Evolutionary conservation across 2,888 invertebrate genomes (phyloP).

Genomic region (Monopis laevigella): DNA sequence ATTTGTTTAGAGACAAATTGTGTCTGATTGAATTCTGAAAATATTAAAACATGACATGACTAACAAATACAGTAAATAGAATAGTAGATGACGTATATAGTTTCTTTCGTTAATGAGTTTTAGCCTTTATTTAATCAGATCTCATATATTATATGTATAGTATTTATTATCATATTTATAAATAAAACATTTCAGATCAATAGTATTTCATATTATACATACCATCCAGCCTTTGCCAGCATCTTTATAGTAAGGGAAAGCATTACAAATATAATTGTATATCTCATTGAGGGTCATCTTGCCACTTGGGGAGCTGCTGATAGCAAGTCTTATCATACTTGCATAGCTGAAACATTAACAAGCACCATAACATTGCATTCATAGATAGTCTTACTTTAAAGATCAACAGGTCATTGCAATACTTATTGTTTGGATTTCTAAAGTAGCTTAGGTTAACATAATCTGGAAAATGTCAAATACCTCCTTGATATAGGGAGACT

Average conservation of each 20-base stretch:
- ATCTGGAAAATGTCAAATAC: too few species aligned
- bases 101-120: too few species aligned
- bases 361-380: too few species aligned
- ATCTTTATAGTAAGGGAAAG: slow-evolving; percentile 76
- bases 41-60: slow-evolving; percentile 1
- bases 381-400: too few species aligned
- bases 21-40: slow-evolving; percentile 78
- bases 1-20: slow-evolving; percentile 76
- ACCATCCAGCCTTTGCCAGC: slow-evolving; percentile 80
- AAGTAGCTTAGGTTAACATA: too few species aligned
- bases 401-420: neutral
- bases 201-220: too few species aligned
- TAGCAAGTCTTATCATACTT: slow-evolving; percentile 74
- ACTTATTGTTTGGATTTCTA: neutral
- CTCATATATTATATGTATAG: too few species aligned
- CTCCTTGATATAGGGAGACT: too few species aligned
- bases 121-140: too few species aligned
- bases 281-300: slow-evolving; percentile 80
- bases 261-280: slow-evolving; percentile 76
- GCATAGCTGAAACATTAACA: slow-evolving; percentile 66
- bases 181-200: too few species aligned
- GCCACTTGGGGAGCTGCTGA: slow-evolving; percentile 71
- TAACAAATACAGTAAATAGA: neutral
- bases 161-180: too few species aligned
- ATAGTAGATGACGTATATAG: too few species aligned